These are phyloP conservation scores for Helicolenus hilgendorfi DNA, from an alignment of 2,797 vertebrate species.

Conservation along the genomic window DNA sequence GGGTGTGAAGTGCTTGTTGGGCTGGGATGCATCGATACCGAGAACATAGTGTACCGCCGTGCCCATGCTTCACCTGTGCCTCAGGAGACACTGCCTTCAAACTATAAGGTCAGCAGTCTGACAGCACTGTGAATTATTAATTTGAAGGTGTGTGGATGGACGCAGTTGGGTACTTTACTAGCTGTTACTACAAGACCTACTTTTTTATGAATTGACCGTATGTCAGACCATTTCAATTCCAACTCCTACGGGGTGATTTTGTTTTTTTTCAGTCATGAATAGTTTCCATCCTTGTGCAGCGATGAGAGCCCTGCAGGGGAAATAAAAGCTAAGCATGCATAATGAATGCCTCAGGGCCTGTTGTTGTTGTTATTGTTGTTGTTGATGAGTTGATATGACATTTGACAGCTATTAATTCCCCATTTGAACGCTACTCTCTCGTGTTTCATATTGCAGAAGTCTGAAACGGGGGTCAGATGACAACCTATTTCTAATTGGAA, in stretches of 20 bases:
- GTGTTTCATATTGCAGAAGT: constrained; percentile 29
- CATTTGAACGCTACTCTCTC: constrained; percentile 34
- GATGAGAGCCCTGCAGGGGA: neutral
- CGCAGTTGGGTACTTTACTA: neutral
- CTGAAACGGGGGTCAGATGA: constrained; percentile 56
- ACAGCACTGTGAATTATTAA: constrained; percentile 54
- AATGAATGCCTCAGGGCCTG: constrained; percentile 8
- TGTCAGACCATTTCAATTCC: neutral
- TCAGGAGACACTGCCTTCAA: constrained; percentile 26
- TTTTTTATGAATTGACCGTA: constrained; percentile 7
- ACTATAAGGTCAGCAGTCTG: constrained; percentile 45
- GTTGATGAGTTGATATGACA: constrained; percentile 45
- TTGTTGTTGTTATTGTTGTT: constrained; percentile 20
- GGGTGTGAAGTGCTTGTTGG: neutral
- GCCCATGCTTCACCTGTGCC: neutral
- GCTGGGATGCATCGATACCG: neutral
- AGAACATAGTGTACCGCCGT: neutral
- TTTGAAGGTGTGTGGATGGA: constrained; percentile 57
- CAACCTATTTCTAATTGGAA: constrained; percentile 56
- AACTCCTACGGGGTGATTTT: neutral
- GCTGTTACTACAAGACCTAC: neutral
- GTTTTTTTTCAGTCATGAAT: neutral
- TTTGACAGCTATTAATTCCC: constrained; percentile 55
- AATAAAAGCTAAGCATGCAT: constrained; percentile 22
- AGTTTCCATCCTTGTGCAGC: neutral